Evolutionary conservation across 2,797 vertebrate genomes (phyloP).

Genomic region (Tamandua tetradactyla): DNA sequence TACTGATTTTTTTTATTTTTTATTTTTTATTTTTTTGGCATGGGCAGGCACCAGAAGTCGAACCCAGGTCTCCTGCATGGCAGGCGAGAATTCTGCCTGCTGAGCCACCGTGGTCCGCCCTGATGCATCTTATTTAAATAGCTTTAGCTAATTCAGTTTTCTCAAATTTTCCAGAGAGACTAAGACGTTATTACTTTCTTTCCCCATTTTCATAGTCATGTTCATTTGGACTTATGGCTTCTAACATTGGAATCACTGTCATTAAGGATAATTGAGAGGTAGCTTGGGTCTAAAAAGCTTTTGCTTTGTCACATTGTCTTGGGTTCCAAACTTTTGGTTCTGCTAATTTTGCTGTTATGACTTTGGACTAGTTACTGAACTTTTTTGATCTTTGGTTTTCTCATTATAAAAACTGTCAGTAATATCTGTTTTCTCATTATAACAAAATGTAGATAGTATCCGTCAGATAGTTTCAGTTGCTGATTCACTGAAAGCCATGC

Average conservation of each 20-base stretch:
- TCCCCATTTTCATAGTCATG: not conserved
- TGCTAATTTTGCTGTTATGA: not conserved
- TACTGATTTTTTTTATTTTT: too few relatives aligned
- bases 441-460: not conserved
- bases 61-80: too few relatives aligned
- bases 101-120: too few relatives aligned
- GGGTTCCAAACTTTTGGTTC: not conserved
- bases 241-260: not conserved
- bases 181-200: not conserved
- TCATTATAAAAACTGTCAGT: conserved; percentile 29
- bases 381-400: conserved; percentile 48
- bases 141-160: not conserved
- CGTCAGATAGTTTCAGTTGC: not conserved
- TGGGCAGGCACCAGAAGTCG: too few relatives aligned
- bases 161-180: conserved; percentile 2
- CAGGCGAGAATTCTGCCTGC: too few relatives aligned
- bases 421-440: conserved; percentile 25
- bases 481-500: conserved; percentile 14
- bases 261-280: conserved; percentile 10
- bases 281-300: conserved; percentile 38
- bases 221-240: not conserved
- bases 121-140: not conserved
- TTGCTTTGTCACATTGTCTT: not conserved
- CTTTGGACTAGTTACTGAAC: conserved; percentile 34
- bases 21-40: too few relatives aligned